These are phyloP conservation scores for Cactoblastis cactorum DNA, from an alignment of 2,888 invertebrate species.

Conservation along the genomic window DNA sequence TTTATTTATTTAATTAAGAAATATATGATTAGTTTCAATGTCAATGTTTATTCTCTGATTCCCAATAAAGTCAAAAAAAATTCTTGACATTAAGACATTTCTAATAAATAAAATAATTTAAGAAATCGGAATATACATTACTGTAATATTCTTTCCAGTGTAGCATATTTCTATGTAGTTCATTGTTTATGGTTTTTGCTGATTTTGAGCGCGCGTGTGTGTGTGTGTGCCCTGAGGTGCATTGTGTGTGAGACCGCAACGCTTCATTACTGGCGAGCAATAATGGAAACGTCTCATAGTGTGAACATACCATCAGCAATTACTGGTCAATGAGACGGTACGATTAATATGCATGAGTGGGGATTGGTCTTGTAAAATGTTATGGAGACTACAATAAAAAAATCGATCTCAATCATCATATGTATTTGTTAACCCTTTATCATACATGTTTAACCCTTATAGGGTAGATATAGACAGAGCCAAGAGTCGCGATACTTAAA, in stretches of 20 bases:
- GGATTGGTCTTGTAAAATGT: background rate
- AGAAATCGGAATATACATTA: too few species aligned
- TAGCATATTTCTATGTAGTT: slow-evolving; percentile 3
- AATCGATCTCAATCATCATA: too few species aligned
- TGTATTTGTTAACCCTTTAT: too few species aligned
- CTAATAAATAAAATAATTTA: too few species aligned
- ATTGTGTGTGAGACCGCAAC: slow-evolving; percentile 65
- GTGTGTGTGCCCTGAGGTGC: slow-evolving; percentile 60
- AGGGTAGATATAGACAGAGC: too few species aligned
- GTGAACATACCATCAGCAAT: slow-evolving; percentile 2
- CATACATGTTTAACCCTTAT: too few species aligned
- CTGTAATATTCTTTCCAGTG: slow-evolving; percentile 15
- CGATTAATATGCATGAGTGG: background rate
- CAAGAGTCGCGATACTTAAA: too few species aligned
- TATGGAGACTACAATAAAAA: background rate
- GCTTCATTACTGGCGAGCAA: slow-evolving; percentile 26
- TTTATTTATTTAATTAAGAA: too few species aligned
- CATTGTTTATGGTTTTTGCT: slow-evolving; percentile 34
- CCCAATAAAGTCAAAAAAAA: too few species aligned
- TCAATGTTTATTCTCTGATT: too few species aligned
- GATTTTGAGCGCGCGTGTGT: slow-evolving; percentile 51
- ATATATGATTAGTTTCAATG: too few species aligned
- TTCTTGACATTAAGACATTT: too few species aligned
- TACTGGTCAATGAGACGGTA: background rate
- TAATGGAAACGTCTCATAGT: slow-evolving; percentile 4